Evolutionary conservation across 2,113 vertebrate genomes (phyloP).

Genomic region (Pseudorasbora parva): DNA sequence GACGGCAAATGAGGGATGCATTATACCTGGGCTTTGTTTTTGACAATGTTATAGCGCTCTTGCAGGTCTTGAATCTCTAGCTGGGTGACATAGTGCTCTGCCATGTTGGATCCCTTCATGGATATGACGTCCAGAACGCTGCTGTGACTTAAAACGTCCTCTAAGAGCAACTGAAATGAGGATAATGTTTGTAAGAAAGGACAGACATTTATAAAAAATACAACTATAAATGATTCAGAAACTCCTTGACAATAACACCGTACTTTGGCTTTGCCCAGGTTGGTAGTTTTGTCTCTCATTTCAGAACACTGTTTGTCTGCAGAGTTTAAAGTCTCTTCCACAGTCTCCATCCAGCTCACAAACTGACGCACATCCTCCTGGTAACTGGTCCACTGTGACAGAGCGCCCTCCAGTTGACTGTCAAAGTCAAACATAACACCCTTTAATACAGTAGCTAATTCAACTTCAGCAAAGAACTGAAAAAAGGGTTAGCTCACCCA

Average conservation of each 20-base stretch:
- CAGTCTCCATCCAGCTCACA: constrained; percentile 88
- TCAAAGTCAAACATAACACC: constrained; percentile 11
- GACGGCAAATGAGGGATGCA: neutral
- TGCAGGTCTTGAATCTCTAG: constrained; percentile 94
- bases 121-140: constrained; percentile 90
- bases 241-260: neutral
- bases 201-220: neutral
- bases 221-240: neutral
- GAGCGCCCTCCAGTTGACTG: constrained; percentile 94
- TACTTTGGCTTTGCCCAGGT: constrained; percentile 92
- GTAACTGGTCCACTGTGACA: constrained; percentile 97
- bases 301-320: constrained; percentile 85
- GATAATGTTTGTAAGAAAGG: neutral
- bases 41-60: constrained; percentile 84
- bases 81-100: constrained; percentile 88
- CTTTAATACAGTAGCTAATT: neutral
- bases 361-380: constrained; percentile 95
- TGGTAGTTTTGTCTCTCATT: constrained; percentile 89
- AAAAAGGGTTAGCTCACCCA: neutral
- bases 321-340: constrained; percentile 84
- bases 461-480: neutral
- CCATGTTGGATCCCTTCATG: constrained; percentile 88
- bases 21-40: constrained; percentile 84
- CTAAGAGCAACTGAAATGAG: constrained; percentile 85
- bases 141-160: constrained; percentile 91